Base-by-base conservation (phyloP, 2,888 invertebrate genomes). In the Cataglyphis livida region DNA sequence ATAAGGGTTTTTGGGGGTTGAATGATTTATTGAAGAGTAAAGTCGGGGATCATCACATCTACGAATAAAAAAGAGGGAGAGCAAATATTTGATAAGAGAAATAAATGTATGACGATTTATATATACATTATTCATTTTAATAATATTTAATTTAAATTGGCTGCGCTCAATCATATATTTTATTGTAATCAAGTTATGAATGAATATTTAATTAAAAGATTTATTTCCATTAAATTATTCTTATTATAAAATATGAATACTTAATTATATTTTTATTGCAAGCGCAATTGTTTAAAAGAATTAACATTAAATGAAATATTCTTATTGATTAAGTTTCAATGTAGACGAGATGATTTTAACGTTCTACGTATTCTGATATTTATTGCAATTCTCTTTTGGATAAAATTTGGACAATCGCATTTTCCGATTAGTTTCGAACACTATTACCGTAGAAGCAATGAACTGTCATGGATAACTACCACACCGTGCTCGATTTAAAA, bases 401-500 rank as follows among this genome's bases (percentile, higher is more conserved):
- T 62, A 41, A 35, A 35, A 35, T 35, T 35, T 35, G 28, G 70
- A 78, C 66, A 70, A 41, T 21, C 81, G 35, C 76, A 41, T 85
- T 66, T 73, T 21, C 38, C 54, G 66, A 76, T 61, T 76, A 82
- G 85, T 76, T 85, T 76, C 21, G 41, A 59, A 78, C 62, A 54
- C 41, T 59, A 66, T 51, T 41, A 68, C 38, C 38, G 59, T n/a
- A 38, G 48, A 76, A 78, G 65, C 82, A 87, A 83, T 64, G 87
- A 65, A 81, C 75, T 74, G 75, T 59, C 75, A 71, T 57, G 82
- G 86, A 84, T 76, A 86, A 85, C 78, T 83, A 82, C 78, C 82
- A 83, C 75, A 83, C 76, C 83, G 75, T 82, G 82, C 84, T 83
- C 89, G 87, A 88, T 87, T 85, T 66, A 59, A 78, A 85, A 88